phyloP scores from a whole-genome alignment of 1,140 invertebrate species.

The Drosophila triauraria region DNA sequence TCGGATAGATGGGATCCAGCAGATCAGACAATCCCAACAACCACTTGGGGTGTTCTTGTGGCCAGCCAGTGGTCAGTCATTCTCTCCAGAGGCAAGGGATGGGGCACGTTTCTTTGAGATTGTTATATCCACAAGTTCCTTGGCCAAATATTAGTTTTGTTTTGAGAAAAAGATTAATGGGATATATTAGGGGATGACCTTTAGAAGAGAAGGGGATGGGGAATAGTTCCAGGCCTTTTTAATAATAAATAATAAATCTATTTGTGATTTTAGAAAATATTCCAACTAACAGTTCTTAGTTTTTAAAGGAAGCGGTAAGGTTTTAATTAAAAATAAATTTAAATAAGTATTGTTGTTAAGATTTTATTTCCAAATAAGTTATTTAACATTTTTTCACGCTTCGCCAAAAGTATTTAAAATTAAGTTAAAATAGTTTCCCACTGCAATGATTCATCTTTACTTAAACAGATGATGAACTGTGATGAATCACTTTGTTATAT shows the following conservation, averaged over 20 bases:
- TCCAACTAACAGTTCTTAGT: too few species aligned
- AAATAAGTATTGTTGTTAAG: not conserved
- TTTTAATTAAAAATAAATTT: not conserved
- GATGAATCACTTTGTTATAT: slow-evolving; percentile 1
- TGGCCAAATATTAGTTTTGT: slow-evolving; percentile 29
- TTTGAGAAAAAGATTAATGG: slow-evolving; percentile 30
- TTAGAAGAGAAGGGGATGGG: not conserved
- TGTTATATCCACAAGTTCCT: slow-evolving; percentile 14
- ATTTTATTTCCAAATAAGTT: not conserved
- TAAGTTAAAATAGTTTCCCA: not conserved
- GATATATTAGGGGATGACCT: not conserved
- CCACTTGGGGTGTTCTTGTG: slow-evolving; percentile 37
- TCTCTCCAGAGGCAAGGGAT: not conserved
- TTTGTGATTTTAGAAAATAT: too few species aligned
- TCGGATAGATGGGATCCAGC: slow-evolving; percentile 15
- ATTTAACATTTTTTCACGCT: not conserved
- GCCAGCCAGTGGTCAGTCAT: slow-evolving; percentile 40
- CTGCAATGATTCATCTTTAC: slow-evolving; percentile 3
- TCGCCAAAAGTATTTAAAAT: not conserved
- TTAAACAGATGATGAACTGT: not conserved
- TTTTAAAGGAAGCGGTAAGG: too few species aligned
- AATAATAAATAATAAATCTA: too few species aligned
- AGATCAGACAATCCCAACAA: slow-evolving; percentile 26
- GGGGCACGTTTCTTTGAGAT: slow-evolving; percentile 4
- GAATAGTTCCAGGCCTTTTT: not conserved